phyloP scores from a whole-genome alignment of 2,113 vertebrate species.

The Silurus asotus region DNA sequence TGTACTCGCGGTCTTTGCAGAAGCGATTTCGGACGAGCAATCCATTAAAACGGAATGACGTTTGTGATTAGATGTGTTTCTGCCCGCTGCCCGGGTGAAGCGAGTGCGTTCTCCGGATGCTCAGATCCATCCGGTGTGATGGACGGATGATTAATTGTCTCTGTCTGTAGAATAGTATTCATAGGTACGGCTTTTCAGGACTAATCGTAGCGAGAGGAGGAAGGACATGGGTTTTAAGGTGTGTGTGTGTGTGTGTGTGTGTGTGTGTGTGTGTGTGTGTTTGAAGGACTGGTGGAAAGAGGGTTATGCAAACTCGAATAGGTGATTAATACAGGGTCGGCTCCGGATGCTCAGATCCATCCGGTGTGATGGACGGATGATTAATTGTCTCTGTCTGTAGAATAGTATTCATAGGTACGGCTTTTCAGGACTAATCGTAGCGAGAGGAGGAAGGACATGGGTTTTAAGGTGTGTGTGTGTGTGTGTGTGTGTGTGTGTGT shows the following conservation, averaged over 20 bases:
- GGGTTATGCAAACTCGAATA: conserved; percentile 48
- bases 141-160: conserved; percentile 54
- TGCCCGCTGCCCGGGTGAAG: conserved; percentile 34
- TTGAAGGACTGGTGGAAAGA: conserved; percentile 11
- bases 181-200: conserved; percentile 47
- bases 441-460: conserved; percentile 7
- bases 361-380: conserved; percentile 49
- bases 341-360: conserved; percentile 40
- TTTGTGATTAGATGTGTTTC: conserved; percentile 54
- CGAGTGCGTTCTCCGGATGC: conserved; percentile 40
- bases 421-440: conserved; percentile 53
- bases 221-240: conserved; percentile 3
- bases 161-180: conserved; percentile 43
- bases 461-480: conserved; percentile 28
- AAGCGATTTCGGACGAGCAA: conserved; percentile 16
- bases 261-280: conserved; percentile 25
- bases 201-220: conserved; percentile 45
- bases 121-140: conserved; percentile 38
- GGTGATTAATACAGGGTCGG: conserved; percentile 39
- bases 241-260: conserved; percentile 34
- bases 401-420: conserved; percentile 43
- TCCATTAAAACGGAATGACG: conserved; percentile 44
- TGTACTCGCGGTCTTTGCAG: background rate
- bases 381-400: conserved; percentile 51
- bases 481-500: conserved; percentile 37